Percentiles rank a stretch among this genome's conserved stretches.
phyloP scores from a whole-genome alignment of 2,113 vertebrate species.

The Phylloscopus whistleri region DNA sequence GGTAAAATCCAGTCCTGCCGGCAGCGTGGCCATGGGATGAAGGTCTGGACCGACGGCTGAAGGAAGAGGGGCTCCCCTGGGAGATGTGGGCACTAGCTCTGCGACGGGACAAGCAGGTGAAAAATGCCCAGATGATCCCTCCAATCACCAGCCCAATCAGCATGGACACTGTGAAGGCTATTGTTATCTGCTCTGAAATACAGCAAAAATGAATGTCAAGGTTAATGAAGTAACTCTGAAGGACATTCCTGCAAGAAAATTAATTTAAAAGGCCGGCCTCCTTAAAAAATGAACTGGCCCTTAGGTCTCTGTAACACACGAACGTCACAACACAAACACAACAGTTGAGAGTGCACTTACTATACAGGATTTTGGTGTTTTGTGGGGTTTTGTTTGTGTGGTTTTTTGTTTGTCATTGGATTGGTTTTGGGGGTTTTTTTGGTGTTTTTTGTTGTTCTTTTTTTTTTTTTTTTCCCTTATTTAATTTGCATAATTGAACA shows the following conservation, averaged over 20 bases:
- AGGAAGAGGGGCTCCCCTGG: slow-evolving; percentile 69
- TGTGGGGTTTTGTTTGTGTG: neutral
- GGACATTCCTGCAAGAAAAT: neutral
- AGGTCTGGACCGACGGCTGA: slow-evolving; percentile 69
- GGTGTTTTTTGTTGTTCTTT: neutral
- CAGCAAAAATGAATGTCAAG: neutral
- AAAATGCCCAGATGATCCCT: slow-evolving; percentile 82
- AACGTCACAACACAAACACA: neutral
- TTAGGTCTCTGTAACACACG: neutral
- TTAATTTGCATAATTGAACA: neutral
- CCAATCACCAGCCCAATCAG: slow-evolving; percentile 87
- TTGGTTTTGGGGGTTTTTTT: neutral
- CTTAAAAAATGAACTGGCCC: neutral
- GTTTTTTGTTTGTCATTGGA: neutral
- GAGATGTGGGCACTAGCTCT: slow-evolving; percentile 91
- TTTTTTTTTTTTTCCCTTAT: neutral
- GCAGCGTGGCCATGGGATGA: slow-evolving; percentile 56
- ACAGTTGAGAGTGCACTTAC: neutral
- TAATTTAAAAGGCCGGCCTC: neutral
- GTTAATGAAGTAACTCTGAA: neutral
- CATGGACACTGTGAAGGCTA: slow-evolving; percentile 92
- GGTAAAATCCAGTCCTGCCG: slow-evolving; percentile 83
- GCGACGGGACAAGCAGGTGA: slow-evolving; percentile 86
- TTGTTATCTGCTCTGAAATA: slow-evolving; percentile 83
- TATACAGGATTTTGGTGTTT: neutral